These are phyloP conservation scores for Trichoplusia ni DNA, from an alignment of 1,140 invertebrate genomes.

Conservation along the genomic window DNA sequence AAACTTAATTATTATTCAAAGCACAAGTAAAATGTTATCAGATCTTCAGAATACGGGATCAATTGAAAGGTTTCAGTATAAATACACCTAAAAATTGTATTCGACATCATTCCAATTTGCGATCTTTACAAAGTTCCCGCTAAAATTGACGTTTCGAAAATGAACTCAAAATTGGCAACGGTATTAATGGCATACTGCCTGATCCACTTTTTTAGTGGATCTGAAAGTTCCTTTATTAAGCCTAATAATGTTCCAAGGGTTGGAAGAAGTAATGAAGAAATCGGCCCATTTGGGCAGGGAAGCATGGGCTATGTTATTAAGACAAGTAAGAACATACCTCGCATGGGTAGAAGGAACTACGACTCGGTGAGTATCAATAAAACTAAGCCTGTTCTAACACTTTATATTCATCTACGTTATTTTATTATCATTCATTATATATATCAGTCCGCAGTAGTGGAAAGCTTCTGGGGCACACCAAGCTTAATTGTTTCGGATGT, in stretches of 20 bases:
- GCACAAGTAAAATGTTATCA: conserved; percentile 37
- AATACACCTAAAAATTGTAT: conserved; percentile 16
- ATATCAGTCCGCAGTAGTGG: no score
- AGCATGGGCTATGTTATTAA: conserved; percentile 74
- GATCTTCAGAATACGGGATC: conserved; percentile 52
- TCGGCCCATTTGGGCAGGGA: conserved; percentile 61
- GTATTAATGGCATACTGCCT: conserved; percentile 56
- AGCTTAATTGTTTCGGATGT: no score
- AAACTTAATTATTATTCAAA: conserved; percentile 52
- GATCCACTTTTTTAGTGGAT: conserved; percentile 50
- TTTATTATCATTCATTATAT: no score
- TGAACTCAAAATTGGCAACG: conserved; percentile 53
- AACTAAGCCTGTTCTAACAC: no score
- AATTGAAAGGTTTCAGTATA: conserved; percentile 58
- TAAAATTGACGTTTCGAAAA: conserved; percentile 44
- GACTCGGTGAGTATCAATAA: conserved; percentile 76
- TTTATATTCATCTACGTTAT: no score
- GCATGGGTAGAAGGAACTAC: conserved; percentile 73
- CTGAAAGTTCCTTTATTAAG: conserved; percentile 70
- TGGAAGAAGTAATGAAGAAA: conserved; percentile 70
- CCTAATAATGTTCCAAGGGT: conserved; percentile 74
- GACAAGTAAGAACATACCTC: conserved; percentile 73
- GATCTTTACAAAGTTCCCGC: conserved; percentile 13
- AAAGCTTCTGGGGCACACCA: no score
- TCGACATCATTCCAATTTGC: conserved; percentile 1